Evolutionary conservation across 2,888 invertebrate genomes (phyloP).

Genomic region (Tachina grossa): DNA sequence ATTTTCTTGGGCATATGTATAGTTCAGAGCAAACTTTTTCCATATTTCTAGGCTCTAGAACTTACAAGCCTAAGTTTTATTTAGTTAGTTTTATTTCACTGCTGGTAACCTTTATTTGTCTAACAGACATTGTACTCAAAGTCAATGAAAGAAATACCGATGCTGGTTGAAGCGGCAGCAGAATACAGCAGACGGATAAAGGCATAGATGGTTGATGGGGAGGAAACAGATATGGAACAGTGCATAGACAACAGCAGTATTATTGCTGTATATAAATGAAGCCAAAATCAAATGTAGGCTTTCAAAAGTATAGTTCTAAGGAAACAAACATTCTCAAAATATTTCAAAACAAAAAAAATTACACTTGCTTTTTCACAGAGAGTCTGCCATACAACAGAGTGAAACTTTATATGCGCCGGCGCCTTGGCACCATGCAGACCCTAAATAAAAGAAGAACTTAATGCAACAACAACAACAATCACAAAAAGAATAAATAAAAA

Average conservation of each 20-base stretch:
- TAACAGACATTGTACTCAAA: slow-evolving; percentile 56
- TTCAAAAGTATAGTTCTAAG: slow-evolving; percentile 49
- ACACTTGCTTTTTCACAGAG: slow-evolving; percentile 11
- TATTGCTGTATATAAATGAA: slow-evolving; percentile 48
- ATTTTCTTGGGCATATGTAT: too few relatives aligned
- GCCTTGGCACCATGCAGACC: slow-evolving; percentile 55
- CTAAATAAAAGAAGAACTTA: slow-evolving; percentile 33
- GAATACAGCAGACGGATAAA: slow-evolving; percentile 53
- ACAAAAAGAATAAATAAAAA: slow-evolving; percentile 14
- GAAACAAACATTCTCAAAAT: slow-evolving; percentile 38
- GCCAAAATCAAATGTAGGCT: slow-evolving; percentile 63
- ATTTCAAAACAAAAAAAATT: slow-evolving; percentile 28
- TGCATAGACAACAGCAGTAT: slow-evolving; percentile 3
- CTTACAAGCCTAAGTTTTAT: neutral
- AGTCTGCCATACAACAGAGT: neutral
- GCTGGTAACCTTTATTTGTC: slow-evolving; percentile 55
- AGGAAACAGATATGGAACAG: slow-evolving; percentile 1
- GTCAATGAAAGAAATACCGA: slow-evolving; percentile 51
- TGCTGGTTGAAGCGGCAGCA: slow-evolving; percentile 41
- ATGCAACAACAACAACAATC: slow-evolving; percentile 9
- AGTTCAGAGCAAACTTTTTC: too few relatives aligned
- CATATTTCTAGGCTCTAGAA: too few relatives aligned
- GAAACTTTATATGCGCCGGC: slow-evolving; percentile 64
- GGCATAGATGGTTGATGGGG: slow-evolving; percentile 10
- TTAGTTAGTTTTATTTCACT: neutral